A percentile compares a stretch with the other conserved stretches of the same genome.
phyloP scores from a whole-genome alignment of 2,113 vertebrate species.

The Hemichromis elongatus region DNA sequence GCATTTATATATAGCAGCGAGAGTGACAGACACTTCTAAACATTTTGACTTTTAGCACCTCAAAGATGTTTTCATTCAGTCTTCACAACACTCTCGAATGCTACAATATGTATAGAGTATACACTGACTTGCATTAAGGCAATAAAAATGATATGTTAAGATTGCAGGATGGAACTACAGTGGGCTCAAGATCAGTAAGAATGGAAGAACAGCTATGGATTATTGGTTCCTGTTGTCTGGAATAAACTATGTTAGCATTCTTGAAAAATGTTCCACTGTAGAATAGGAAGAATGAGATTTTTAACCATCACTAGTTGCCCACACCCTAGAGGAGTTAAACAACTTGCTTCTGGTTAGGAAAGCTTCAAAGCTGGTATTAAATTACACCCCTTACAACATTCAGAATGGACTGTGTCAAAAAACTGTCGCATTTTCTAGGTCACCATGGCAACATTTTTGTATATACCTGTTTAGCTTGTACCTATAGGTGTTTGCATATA shows the following conservation, averaged over 20 bases:
- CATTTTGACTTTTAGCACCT: constrained; percentile 32
- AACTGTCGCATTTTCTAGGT: background rate
- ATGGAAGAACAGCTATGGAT: background rate
- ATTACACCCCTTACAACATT: background rate
- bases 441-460: background rate
- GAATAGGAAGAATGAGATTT: background rate
- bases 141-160: background rate
- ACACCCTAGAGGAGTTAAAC: background rate
- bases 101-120: background rate
- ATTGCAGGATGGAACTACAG: background rate
- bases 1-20: constrained; percentile 1
- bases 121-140: background rate
- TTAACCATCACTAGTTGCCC: background rate
- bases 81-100: background rate
- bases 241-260: background rate
- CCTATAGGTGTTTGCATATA: background rate
- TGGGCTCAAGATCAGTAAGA: background rate
- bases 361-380: background rate
- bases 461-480: background rate
- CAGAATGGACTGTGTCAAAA: background rate
- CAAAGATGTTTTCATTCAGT: background rate
- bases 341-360: background rate
- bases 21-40: constrained; percentile 29
- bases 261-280: background rate
- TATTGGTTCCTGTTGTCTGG: background rate